Evolutionary conservation across 2,113 vertebrate genomes (phyloP).

Genomic region (Anser cygnoides): DNA sequence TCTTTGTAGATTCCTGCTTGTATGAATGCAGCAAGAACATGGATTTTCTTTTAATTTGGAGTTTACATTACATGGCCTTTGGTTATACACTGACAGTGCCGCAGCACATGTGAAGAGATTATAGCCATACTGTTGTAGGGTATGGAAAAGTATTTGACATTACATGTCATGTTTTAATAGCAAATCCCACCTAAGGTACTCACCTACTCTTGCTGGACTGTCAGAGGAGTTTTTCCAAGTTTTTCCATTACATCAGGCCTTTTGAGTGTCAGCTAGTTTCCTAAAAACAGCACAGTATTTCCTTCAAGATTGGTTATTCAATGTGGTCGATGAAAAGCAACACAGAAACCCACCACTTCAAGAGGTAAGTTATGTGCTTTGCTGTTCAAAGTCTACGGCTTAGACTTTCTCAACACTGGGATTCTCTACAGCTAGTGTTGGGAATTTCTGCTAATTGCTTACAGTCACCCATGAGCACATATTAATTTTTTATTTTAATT

Average conservation of each 20-base stretch:
- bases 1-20: background rate
- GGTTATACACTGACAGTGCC: no score
- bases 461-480: background rate
- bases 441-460: background rate
- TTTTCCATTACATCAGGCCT: background rate
- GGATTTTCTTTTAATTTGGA: background rate
- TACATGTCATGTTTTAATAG: fast-evolving
- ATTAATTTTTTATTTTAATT: background rate
- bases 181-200: background rate
- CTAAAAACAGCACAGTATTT: background rate
- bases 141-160: background rate
- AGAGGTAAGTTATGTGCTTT: background rate
- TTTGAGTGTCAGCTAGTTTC: background rate
- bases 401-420: background rate
- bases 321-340: background rate
- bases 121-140: background rate
- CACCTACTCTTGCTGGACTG: background rate
- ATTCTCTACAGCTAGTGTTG: background rate
- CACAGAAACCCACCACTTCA: background rate
- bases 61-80: background rate
- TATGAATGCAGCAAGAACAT: background rate
- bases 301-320: background rate
- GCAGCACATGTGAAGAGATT: background rate
- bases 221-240: background rate
- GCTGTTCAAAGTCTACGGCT: background rate